phyloP scores from a whole-genome alignment of 2,797 vertebrate species.

The Lates japonicus region DNA sequence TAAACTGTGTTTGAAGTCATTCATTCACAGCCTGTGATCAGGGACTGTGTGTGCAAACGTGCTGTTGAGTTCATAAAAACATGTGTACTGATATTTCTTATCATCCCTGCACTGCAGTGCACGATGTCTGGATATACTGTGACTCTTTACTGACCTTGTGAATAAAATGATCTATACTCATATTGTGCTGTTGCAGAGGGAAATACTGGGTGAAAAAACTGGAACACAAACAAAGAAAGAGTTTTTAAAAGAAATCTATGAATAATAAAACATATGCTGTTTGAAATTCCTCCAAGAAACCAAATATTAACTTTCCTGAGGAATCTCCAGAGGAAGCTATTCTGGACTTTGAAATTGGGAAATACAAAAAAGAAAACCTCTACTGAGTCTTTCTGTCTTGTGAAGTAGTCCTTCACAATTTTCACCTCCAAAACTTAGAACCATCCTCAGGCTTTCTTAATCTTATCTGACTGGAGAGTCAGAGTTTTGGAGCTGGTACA shows the following conservation, averaged over 20 bases:
- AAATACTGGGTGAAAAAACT: not conserved
- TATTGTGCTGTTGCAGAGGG: not conserved
- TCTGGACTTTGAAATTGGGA: not conserved
- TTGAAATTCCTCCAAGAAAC: not conserved
- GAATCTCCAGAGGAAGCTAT: not conserved
- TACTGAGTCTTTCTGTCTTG: not conserved
- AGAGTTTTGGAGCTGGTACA: not conserved
- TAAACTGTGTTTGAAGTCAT: no score
- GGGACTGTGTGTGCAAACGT: no score
- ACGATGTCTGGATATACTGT: not conserved
- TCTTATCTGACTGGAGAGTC: not conserved
- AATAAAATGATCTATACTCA: not conserved
- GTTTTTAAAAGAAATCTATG: not conserved
- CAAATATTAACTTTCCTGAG: not conserved
- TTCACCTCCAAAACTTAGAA: no score
- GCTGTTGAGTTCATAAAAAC: no score
- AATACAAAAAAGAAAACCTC: not conserved
- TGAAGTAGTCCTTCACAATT: not conserved
- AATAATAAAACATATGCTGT: not conserved
- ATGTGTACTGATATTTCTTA: no score
- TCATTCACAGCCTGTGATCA: no score
- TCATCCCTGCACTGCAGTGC: no score
- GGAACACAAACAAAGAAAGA: no score
- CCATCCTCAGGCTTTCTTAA: no score
- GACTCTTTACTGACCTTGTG: constrained; percentile 3